Percentiles rank a stretch among this genome's conserved stretches.
These are phyloP conservation scores for Oryctolagus cuniculus DNA, from an alignment of 2,113 vertebrate species.

Conservation along the genomic window DNA sequence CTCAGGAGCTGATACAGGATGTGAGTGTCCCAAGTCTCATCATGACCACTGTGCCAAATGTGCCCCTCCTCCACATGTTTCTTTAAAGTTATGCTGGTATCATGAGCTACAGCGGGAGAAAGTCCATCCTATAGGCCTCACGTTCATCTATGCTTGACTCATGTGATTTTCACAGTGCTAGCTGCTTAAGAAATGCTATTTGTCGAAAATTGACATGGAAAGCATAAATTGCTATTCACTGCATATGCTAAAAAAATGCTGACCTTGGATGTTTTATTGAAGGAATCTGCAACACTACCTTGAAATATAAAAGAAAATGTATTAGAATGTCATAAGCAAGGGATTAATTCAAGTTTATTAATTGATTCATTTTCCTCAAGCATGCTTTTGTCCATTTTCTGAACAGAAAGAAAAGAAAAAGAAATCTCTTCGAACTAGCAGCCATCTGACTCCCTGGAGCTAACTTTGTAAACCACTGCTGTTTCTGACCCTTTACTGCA, in stretches of 20 bases:
- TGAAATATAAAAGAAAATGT: conserved; percentile 43
- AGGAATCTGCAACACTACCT: neutral
- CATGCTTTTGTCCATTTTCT: neutral
- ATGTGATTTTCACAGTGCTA: neutral
- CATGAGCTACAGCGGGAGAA: neutral
- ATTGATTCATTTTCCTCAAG: conserved; percentile 48
- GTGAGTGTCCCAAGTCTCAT: too few species aligned
- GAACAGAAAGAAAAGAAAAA: conserved; percentile 17
- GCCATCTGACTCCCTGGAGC: neutral
- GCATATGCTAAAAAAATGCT: conserved; percentile 11
- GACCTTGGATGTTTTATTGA: conserved; percentile 28
- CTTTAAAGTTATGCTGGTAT: neutral
- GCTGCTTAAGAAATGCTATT: conserved; percentile 28
- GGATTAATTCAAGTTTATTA: conserved; percentile 25
- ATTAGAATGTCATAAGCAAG: conserved; percentile 22
- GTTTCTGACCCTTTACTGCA: neutral
- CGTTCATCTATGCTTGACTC: neutral
- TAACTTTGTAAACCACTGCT: conserved; percentile 5
- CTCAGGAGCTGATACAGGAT: too few species aligned
- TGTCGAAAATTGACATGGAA: neutral
- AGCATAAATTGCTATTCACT: neutral
- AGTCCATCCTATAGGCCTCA: neutral
- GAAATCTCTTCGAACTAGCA: conserved; percentile 5
- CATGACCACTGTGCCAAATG: too few species aligned
- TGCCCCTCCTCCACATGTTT: neutral